Evolutionary conservation across 2,888 invertebrate species (phyloP), one percentile per base, ranked within the genome.

Genomic region (Orthosia gracilis): DNA sequence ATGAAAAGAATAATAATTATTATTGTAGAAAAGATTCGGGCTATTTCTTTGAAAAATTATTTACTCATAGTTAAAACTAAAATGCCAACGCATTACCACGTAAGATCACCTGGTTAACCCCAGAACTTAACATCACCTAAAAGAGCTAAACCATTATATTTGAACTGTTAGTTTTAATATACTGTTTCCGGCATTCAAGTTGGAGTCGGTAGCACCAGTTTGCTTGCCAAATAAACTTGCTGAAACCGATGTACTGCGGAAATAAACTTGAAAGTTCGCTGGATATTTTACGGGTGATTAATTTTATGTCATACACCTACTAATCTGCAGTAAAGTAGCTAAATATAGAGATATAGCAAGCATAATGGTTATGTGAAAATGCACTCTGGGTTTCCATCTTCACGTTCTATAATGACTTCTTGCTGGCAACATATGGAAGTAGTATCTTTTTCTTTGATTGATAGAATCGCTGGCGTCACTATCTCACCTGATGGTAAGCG

Each of bases 201-300:
- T 78, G 17, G 40, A 78, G 72, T 50, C 23, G 54, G 71, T 49
- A 67, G 52, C 73, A 73, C 78, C 73, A 78, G 78, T 78, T 78
- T 73, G 57, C 66, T 78, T 78, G 78, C 73, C 78, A 78, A 78
- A 78, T 78, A 78, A 78, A 78, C 78, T 78, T 73, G 26, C 57
- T 63, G 57, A 63, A 78, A 63, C 66, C 73, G 78, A 78, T 73
- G 73, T 52, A 67, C 57, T 66, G 13, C 73, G 66, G 78, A 78
- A 78, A 67, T 63, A 66, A 78, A 78, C 78, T 73, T 67, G 66
- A 78, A 78, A 78, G 49, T 78, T 76, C 45, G n/a, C 66, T 63
- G 73, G 52, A 73, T 78, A 63, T 73, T 73, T 78, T 63, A 73
- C 65, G 62, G 52, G 26, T 78, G 78, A 78, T 73, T 78, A 78